Conservation (phyloP, 2,113 vertebrate species). For the Ciconia maguari region DNA sequence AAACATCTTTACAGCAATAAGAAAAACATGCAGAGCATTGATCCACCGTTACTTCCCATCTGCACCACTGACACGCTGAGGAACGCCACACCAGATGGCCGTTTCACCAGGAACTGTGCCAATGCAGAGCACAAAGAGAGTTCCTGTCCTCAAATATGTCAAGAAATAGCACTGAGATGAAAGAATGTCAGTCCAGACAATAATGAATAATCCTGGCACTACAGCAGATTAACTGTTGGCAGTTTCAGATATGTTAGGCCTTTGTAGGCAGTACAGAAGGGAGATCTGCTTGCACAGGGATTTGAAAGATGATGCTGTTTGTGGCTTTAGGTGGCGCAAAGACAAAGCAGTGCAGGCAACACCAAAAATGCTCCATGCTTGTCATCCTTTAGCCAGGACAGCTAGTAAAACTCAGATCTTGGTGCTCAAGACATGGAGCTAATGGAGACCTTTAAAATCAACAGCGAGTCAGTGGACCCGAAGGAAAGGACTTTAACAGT, state of each 20-base stretch:
- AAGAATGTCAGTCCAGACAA: not conserved
- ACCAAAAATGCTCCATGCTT: not conserved
- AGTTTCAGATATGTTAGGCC: not conserved
- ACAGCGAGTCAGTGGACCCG: accelerated
- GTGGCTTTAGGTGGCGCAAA: not conserved
- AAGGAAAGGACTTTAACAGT: not conserved
- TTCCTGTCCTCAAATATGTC: not conserved
- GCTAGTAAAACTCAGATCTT: not conserved
- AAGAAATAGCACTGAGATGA: not conserved
- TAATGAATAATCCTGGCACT: not conserved
- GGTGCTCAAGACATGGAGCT: not conserved
- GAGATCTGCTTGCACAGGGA: not conserved
- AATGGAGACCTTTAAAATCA: not conserved
- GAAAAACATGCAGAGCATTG: not conserved
- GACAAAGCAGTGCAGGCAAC: not conserved
- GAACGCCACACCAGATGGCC: not conserved
- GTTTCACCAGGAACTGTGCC: not conserved
- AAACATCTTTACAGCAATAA: not conserved
- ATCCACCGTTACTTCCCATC: not conserved
- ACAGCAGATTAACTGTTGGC: not conserved
- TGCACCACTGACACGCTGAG: not conserved
- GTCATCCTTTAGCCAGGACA: not conserved
- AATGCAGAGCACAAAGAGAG: not conserved
- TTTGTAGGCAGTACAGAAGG: not conserved
- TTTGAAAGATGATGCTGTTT: not conserved